Percentiles rank a stretch among this genome's conserved stretches.
Conservation (phyloP, 1,140 invertebrate species). For the Drosophila pruinosa region DNA sequence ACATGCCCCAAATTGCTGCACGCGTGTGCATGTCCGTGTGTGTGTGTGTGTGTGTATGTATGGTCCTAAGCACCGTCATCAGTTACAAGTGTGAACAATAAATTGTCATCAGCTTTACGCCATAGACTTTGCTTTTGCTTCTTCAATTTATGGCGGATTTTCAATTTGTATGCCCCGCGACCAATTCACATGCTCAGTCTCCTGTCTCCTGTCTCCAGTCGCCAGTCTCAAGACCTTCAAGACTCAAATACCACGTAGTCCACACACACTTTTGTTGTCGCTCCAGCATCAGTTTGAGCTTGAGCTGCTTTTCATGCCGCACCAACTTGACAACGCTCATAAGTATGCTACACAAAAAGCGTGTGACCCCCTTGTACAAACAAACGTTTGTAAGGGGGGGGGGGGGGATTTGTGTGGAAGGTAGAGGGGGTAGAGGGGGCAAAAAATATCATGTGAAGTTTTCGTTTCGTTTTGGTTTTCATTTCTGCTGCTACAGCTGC, state of each 20-base stretch:
- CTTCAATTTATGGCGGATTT: constrained; percentile 63
- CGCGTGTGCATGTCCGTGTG: constrained; percentile 27
- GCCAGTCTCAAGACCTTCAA: neutral
- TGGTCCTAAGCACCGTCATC: constrained; percentile 75
- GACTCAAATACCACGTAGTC: neutral
- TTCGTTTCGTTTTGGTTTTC: constrained; percentile 39
- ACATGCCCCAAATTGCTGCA: constrained; percentile 51
- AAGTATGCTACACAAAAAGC: constrained; percentile 56
- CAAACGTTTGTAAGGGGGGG: constrained; percentile 18
- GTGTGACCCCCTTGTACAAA: constrained; percentile 16
- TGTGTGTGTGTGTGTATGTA: constrained; percentile 23
- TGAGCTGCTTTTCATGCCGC: constrained; percentile 1
- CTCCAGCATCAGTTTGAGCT: neutral
- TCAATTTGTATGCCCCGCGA: constrained; percentile 54
- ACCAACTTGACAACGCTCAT: constrained; percentile 41
- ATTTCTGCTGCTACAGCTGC: neutral
- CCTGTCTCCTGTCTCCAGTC: neutral
- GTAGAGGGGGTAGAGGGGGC: too few relatives aligned
- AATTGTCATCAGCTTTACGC: constrained; percentile 74
- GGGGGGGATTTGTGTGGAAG: too few relatives aligned
- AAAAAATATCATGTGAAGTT: constrained; percentile 58
- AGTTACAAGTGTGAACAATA: constrained; percentile 81
- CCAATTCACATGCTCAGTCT: constrained; percentile 23
- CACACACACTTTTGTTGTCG: neutral
- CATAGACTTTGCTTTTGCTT: constrained; percentile 62